Base-by-base conservation (phyloP, 1,140 invertebrate species). In the Semibalanus balanoides region DNA sequence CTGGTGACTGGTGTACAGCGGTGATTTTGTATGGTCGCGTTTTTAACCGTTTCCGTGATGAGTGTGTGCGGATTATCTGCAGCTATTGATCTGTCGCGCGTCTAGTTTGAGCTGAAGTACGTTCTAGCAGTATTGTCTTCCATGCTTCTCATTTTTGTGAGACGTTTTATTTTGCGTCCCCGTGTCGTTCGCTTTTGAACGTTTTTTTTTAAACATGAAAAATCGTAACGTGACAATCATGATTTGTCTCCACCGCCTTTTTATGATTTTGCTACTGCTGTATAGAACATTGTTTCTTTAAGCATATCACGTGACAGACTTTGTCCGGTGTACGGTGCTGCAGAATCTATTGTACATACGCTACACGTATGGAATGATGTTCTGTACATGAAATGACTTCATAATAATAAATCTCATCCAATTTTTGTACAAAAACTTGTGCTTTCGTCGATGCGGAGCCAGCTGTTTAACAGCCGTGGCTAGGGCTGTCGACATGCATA, bases 321-420 rank as follows among this genome's bases (percentile, higher is more conserved):
- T 25, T 25, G 51, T 14, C 51, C 22, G 9, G 22, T 64, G 22
- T 64, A 25, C 51, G n/a, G 51, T 64, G 22, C 22, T 64, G 51
- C 9, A 64, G 51, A 64, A 19, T 64, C 51, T 64, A 64, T 64
- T 64, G 51, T 64, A 64, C 51, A 64, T 64, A 64, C 17, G 51
- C 22, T 25, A 7, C 51, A 64, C 22, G 51, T 64, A 25, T 25
- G 51, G 22, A 64, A 11, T 64, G 51, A 64, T 25, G 51, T 64
- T 64, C 51, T 64, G 51, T 64, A 64, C 51, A 64, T 64, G 51
- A 64, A 64, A 64, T 64, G 51, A 64, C 51, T 64, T 64, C 51
- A 64, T 64, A 64, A 64, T 64, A 64, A 64, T 64, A 64, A 64
- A 64, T 64, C 51, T 64, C 51, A 64, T 64, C 51, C 51, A 25